Evolutionary conservation across 2,888 invertebrate genomes (phyloP), one percentile per base, ranked within the genome.

Genomic region (Cephus spinipes): DNA sequence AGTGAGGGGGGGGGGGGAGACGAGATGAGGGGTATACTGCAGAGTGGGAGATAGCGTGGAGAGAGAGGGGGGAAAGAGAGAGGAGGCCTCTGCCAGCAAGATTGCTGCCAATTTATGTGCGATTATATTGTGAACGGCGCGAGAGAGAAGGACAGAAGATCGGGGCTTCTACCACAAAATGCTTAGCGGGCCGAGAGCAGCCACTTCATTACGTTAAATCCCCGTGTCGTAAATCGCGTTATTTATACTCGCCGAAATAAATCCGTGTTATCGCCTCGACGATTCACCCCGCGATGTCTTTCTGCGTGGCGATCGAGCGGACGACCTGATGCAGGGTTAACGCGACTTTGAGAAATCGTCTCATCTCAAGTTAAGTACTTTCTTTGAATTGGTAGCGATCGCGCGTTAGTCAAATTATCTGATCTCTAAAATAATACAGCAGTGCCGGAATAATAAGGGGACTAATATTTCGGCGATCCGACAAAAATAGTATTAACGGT

Each of bases 71-170:
- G 55, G 23, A 23, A 15, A 15, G 55, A 23, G 55, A 23, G 23
- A 9, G 23, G 55, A 55, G 55, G 55, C 55, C 23, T 9, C 55
- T 55, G 23, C 55, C 55, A 9, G 71, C 33, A 32, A 73, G 73
- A 78, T 78, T 76, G 79, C 76, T 78, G 75, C 77, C 79, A 77
- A 80, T 81, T 80, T 77, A 78, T 80, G 68, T 77, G 75, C 77
- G 73, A 81, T 79, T 77, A 78, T 74, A 76, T 77, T 73, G 71
- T 74, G 23, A 12, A 32, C 9, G 73, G 74, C n/a, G 36, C 23
- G 74, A 69, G 68, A 34, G 32, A 40, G 75, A 32, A 15, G 68
- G 35, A 32, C 12, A 32, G 32, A 30, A 23, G 71, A 32, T 12
- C 32, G 30, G 71, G 30, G 12, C 73, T 40, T 30, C 30, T 30